Conservation (phyloP, 2,888 invertebrate genomes). For the Melinopterus prodromus region DNA sequence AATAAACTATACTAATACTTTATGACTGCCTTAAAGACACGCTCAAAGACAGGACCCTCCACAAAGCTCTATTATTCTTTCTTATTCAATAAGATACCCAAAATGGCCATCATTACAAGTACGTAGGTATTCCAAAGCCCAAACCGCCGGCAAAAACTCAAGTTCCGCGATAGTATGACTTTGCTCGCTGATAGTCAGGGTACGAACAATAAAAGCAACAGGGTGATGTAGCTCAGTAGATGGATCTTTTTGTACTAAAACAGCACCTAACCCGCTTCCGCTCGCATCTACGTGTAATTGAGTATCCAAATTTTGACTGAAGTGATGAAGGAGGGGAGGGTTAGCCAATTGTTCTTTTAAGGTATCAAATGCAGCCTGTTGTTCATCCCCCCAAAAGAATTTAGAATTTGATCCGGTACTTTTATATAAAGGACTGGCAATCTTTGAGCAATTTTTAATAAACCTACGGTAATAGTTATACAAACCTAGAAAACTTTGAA, state of each 20-base stretch:
- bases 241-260: slow-evolving; percentile 46
- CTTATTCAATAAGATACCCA: no score
- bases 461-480: slow-evolving; percentile 37
- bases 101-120: no score
- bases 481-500: slow-evolving; percentile 37
- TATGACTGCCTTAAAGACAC: no score
- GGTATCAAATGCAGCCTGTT: slow-evolving; percentile 35
- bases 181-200: slow-evolving; percentile 43
- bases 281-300: slow-evolving; percentile 53
- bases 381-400: slow-evolving; percentile 31
- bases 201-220: slow-evolving; percentile 31
- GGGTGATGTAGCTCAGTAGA: neutral
- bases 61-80: no score
- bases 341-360: slow-evolving; percentile 45
- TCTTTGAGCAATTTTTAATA: slow-evolving; percentile 37
- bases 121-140: slow-evolving; percentile 37
- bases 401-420: slow-evolving; percentile 29
- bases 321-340: slow-evolving; percentile 45
- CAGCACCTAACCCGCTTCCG: slow-evolving; percentile 50
- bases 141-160: slow-evolving; percentile 52
- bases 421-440: slow-evolving; percentile 33
- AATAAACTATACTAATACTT: no score
- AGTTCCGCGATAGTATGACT: slow-evolving; percentile 55
- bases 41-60: no score
- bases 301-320: slow-evolving; percentile 39